Evolutionary conservation across 2,113 vertebrate genomes (phyloP).

Genomic region (Nibea albiflora): DNA sequence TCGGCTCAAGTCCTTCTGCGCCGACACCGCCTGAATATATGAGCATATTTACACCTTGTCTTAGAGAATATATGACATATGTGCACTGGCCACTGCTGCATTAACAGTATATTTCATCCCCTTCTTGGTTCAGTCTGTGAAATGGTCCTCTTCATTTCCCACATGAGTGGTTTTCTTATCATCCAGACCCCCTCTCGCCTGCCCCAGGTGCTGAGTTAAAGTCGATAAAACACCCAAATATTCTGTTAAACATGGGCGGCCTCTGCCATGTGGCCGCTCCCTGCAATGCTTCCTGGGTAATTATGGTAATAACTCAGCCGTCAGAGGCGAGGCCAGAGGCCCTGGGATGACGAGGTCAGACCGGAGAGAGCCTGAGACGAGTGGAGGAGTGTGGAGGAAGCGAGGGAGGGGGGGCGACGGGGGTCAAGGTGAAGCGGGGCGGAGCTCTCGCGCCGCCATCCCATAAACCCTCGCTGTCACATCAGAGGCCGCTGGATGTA

Average conservation of each 20-base stretch:
- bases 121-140: conserved; percentile 68
- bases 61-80: conserved; percentile 71
- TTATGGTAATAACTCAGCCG: conserved; percentile 84
- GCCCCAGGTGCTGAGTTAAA: conserved; percentile 75
- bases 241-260: conserved; percentile 81
- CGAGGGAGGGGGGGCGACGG: background rate
- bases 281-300: conserved; percentile 81
- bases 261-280: conserved; percentile 68
- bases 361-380: conserved; percentile 53
- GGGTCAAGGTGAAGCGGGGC: conserved; percentile 72
- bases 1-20: conserved; percentile 36
- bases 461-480: conserved; percentile 79
- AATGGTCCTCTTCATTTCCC: conserved; percentile 77
- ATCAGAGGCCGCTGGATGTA: conserved; percentile 73
- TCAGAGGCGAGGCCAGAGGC: conserved; percentile 78
- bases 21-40: conserved; percentile 68
- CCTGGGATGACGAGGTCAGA: conserved; percentile 77
- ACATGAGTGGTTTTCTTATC: conserved; percentile 82
- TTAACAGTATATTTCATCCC: conserved; percentile 77
- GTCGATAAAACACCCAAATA: conserved; percentile 83
- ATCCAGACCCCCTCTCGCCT: conserved; percentile 59
- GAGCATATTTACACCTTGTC: conserved; percentile 79
- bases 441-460: conserved; percentile 30
- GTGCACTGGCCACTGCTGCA: conserved; percentile 69
- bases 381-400: conserved; percentile 43